phyloP scores from a whole-genome alignment of 1,140 invertebrate genomes.

The Pseudomyrmex sp. region DNA sequence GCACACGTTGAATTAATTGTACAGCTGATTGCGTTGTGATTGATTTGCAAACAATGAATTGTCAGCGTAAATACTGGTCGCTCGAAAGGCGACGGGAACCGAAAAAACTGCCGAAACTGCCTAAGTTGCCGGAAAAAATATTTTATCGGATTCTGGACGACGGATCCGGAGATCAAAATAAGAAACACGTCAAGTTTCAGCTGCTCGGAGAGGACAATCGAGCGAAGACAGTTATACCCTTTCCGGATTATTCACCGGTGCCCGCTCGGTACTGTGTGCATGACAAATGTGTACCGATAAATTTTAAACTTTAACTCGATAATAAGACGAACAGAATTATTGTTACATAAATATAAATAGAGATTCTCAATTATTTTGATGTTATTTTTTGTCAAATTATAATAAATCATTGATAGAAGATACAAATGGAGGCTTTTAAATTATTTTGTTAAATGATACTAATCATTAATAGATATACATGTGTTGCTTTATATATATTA shows the following conservation, averaged over 20 bases:
- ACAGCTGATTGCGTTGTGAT: constrained; percentile 12
- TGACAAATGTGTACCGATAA: not conserved
- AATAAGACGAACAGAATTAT: too few relatives aligned
- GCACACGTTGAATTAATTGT: constrained; percentile 21
- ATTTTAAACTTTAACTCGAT: too few relatives aligned
- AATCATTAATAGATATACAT: not conserved
- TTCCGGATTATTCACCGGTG: constrained; percentile 23
- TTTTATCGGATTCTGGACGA: constrained; percentile 39
- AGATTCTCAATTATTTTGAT: too few relatives aligned
- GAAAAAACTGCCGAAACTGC: constrained; percentile 21
- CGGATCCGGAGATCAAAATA: not conserved
- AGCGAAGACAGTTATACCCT: not conserved
- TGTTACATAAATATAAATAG: too few relatives aligned
- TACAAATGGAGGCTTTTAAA: too few relatives aligned
- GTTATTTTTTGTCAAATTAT: too few relatives aligned
- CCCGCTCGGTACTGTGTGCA: constrained; percentile 45
- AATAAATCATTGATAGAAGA: too few relatives aligned
- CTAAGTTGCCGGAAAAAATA: constrained; percentile 32
- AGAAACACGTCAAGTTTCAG: constrained; percentile 48
- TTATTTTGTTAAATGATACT: not conserved
- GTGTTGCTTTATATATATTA: not conserved
- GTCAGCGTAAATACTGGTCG: constrained; percentile 39
- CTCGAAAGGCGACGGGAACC: constrained; percentile 37
- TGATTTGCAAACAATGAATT: constrained; percentile 20
- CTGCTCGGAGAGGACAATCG: constrained; percentile 15